Percentiles rank a stretch among this genome's conserved stretches.
Conservation (phyloP, 1,140 invertebrate genomes). For the Oreohelix idahoensis region DNA sequence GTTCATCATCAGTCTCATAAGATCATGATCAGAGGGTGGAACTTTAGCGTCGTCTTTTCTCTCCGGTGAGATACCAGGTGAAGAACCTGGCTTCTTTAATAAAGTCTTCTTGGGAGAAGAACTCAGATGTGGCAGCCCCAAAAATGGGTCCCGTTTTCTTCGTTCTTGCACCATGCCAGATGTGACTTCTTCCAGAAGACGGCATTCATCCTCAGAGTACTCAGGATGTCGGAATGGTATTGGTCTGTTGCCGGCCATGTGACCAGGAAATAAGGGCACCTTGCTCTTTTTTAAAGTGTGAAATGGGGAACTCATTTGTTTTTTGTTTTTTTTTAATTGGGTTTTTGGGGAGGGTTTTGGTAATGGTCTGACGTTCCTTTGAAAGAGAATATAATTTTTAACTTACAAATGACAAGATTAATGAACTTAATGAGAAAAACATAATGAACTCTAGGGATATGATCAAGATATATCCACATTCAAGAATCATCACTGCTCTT, state of each 20-base stretch:
- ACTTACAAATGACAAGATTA: not conserved
- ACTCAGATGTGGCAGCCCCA: constrained; percentile 12
- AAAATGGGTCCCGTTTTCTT: constrained; percentile 49
- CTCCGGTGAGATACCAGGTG: not conserved
- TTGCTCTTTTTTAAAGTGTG: constrained; percentile 34
- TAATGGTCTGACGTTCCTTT: not conserved
- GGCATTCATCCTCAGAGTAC: constrained; percentile 64
- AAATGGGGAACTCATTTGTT: constrained; percentile 31
- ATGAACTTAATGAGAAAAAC: not conserved
- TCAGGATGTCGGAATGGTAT: constrained; percentile 60
- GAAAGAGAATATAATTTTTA: not conserved
- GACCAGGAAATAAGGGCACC: constrained; percentile 47
- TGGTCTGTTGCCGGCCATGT: constrained; percentile 55
- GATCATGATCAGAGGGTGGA: constrained; percentile 58
- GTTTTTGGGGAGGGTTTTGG: too few relatives aligned
- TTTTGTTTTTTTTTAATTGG: not conserved
- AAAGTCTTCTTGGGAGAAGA: not conserved
- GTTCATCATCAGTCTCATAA: constrained; percentile 69
- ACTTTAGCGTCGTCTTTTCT: not conserved
- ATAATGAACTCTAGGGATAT: not conserved
- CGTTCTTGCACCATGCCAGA: constrained; percentile 58
- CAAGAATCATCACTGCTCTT: not conserved
- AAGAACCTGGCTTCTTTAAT: not conserved
- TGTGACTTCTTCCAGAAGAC: constrained; percentile 65
- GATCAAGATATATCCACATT: not conserved